Conservation (phyloP, 2,888 invertebrate species). For the Pammene aurita region DNA sequence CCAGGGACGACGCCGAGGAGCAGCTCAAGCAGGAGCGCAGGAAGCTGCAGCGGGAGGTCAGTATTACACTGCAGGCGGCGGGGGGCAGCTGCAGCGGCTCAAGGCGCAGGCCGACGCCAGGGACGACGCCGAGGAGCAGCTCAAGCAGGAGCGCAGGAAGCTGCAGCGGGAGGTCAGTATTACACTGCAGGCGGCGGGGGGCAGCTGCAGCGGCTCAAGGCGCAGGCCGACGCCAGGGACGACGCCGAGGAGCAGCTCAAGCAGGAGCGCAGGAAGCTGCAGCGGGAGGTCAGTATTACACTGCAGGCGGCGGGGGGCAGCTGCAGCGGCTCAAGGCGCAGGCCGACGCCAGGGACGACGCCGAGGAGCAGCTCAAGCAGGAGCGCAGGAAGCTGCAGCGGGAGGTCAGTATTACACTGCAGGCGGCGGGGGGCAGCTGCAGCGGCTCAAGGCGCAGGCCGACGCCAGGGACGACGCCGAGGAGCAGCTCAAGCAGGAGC, state of each 20-base stretch:
- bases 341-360: conserved; percentile 96
- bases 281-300: conserved; percentile 90
- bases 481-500: conserved; percentile 97
- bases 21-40: conserved; percentile 97
- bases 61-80: conserved; percentile 4
- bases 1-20: conserved; percentile 96
- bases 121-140: conserved; percentile 96
- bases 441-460: conserved; percentile 94
- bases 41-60: conserved; percentile 96
- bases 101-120: conserved; percentile 95
- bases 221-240: conserved; percentile 96
- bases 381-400: conserved; percentile 96
- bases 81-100: conserved; percentile 96
- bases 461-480: conserved; percentile 97
- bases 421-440: too few species aligned
- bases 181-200: not conserved
- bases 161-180: conserved; percentile 94
- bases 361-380: conserved; percentile 96
- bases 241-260: conserved; percentile 97
- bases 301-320: too few species aligned
- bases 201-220: conserved; percentile 88
- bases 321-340: conserved; percentile 92
- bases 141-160: conserved; percentile 96
- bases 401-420: conserved; percentile 85
- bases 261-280: conserved; percentile 95